Percentiles rank a stretch among this genome's conserved stretches.
phyloP scores from a whole-genome alignment of 2,888 invertebrate species.

The Galeruca laticollis region DNA sequence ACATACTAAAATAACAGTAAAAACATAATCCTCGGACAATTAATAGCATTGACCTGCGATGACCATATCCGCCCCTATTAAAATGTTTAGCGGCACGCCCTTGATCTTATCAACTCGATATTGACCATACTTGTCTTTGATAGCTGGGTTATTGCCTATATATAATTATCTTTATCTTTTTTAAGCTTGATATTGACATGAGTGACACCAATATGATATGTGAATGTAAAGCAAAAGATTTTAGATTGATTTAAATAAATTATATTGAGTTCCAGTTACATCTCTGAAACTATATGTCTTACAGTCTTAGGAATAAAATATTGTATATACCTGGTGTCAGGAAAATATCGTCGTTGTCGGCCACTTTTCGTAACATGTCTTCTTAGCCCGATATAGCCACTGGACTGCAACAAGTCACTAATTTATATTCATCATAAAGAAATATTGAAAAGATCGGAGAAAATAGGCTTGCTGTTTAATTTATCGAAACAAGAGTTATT shows the following conservation, averaged over 20 bases:
- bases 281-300: background rate
- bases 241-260: background rate
- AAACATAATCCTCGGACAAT: slow-evolving; percentile 17
- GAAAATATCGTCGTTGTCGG: no score
- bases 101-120: slow-evolving; percentile 25
- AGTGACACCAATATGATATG: slow-evolving; percentile 22
- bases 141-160: slow-evolving; percentile 20
- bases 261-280: background rate
- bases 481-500: no score
- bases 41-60: slow-evolving; percentile 31
- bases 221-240: slow-evolving; percentile 9
- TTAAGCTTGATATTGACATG: slow-evolving; percentile 24
- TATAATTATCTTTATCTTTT: slow-evolving; percentile 31
- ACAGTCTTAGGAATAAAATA: no score
- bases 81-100: slow-evolving; percentile 27
- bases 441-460: no score
- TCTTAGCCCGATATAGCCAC: no score
- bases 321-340: no score
- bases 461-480: no score
- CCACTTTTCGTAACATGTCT: no score
- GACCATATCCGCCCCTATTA: slow-evolving; percentile 17
- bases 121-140: slow-evolving; percentile 27
- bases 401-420: no score
- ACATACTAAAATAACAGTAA: background rate
- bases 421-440: no score